phyloP scores from a whole-genome alignment of 2,113 vertebrate species.

The Dasyurus viverrinus region DNA sequence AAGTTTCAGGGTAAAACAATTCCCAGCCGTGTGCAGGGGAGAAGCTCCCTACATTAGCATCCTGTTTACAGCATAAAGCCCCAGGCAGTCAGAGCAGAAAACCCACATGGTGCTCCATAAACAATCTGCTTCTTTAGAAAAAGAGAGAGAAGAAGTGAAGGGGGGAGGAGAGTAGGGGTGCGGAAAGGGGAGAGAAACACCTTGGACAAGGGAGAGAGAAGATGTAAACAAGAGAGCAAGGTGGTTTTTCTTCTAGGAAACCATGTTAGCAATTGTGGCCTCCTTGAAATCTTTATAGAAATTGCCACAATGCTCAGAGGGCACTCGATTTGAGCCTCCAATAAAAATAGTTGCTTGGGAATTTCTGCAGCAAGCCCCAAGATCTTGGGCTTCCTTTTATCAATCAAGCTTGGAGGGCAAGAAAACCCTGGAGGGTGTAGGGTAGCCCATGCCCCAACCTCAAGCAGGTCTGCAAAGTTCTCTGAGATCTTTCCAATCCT shows the following conservation, averaged over 20 bases:
- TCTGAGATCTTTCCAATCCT: not conserved
- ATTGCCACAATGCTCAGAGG: not conserved
- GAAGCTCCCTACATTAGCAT: conserved; percentile 55
- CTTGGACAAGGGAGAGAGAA: no score
- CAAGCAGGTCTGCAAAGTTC: not conserved
- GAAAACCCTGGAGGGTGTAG: no score
- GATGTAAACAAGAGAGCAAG: not conserved
- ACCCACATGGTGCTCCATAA: not conserved
- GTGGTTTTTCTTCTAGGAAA: not conserved
- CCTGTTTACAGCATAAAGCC: conserved; percentile 71
- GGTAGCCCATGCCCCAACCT: no score
- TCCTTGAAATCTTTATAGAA: rapidly evolving
- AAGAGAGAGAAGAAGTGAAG: not conserved
- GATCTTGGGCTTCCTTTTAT: not conserved
- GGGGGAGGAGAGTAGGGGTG: not conserved
- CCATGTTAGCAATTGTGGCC: not conserved
- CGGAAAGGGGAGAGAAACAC: not conserved
- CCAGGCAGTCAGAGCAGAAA: conserved; percentile 36
- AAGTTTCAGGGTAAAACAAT: conserved; percentile 34
- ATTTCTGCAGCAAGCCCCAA: not conserved
- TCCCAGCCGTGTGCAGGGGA: conserved; percentile 29
- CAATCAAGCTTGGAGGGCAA: no score
- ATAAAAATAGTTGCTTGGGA: not conserved
- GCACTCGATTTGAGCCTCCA: not conserved
- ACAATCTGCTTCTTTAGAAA: conserved; percentile 10